These are phyloP conservation scores for Tortrix viridana DNA, from an alignment of 2,888 invertebrate species.

Conservation along the genomic window DNA sequence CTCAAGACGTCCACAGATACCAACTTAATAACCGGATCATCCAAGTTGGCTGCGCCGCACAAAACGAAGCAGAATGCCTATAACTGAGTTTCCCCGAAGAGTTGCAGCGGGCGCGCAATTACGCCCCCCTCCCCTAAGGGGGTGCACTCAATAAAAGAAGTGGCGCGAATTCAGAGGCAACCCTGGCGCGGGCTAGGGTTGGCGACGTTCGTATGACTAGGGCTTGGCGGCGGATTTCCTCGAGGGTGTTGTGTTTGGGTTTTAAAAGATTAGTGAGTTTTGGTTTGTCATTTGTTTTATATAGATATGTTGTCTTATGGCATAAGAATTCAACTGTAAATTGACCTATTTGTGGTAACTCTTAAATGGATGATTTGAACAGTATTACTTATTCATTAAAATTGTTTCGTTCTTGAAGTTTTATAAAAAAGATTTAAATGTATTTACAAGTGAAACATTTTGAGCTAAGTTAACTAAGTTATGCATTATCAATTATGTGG, in stretches of 20 bases:
- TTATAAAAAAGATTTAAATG: too few relatives aligned
- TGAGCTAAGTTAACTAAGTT: too few relatives aligned
- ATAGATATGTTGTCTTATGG: background rate
- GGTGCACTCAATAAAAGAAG: constrained; percentile 36
- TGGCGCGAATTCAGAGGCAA: constrained; percentile 27
- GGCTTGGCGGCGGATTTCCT: constrained; percentile 25
- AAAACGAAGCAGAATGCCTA: constrained; percentile 59
- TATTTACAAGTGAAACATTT: too few relatives aligned
- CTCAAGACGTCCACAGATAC: constrained; percentile 23
- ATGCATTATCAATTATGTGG: too few relatives aligned
- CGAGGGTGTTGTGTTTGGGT: constrained; percentile 3
- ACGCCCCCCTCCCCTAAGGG: constrained; percentile 37
- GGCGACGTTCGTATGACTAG: constrained; percentile 21
- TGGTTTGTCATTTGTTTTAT: background rate
- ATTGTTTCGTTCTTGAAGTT: too few relatives aligned
- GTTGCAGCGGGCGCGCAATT: constrained; percentile 55
- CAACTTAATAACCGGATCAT: constrained; percentile 25
- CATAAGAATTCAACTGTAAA: too few relatives aligned
- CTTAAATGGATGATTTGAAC: too few relatives aligned
- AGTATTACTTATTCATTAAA: too few relatives aligned
- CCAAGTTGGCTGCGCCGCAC: constrained; percentile 38
- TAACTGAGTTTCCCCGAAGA: constrained; percentile 61
- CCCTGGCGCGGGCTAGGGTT: constrained; percentile 22
- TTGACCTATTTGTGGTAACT: too few relatives aligned
- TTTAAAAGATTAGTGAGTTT: background rate